phyloP scores from a whole-genome alignment of 2,113 vertebrate species.

The Clarias magur region DNA sequence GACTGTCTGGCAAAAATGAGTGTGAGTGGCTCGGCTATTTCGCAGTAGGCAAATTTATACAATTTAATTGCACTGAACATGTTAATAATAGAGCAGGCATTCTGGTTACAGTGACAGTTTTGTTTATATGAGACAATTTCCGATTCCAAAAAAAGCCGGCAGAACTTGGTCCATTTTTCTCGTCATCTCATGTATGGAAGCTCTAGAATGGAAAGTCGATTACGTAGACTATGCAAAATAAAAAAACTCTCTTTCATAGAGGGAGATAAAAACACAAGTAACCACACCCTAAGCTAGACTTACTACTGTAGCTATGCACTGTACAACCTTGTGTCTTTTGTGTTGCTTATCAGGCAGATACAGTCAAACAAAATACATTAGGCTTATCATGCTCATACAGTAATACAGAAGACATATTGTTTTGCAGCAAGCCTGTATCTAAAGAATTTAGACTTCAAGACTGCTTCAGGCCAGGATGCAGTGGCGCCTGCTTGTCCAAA shows the following conservation, averaged over 20 bases:
- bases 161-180: not conserved
- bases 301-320: not conserved
- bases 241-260: not conserved
- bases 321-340: not conserved
- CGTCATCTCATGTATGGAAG: not conserved
- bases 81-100: slow-evolving; percentile 4
- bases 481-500: not conserved
- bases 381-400: not conserved
- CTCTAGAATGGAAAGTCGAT: not conserved
- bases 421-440: not conserved
- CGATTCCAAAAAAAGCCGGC: not conserved
- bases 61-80: not conserved
- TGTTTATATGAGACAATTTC: not conserved
- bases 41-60: not conserved
- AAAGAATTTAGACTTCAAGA: too few relatives aligned
- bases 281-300: not conserved
- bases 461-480: not conserved
- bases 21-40: not conserved
- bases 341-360: not conserved
- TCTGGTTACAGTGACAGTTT: not conserved
- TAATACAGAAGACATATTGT: not conserved
- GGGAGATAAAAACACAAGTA: not conserved
- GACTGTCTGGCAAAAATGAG: not conserved
- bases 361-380: not conserved
- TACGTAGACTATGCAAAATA: not conserved